These are phyloP conservation scores for Ctenochaetus hawaiiensis DNA, from an alignment of 2,797 vertebrate species.

Conservation along the genomic window DNA sequence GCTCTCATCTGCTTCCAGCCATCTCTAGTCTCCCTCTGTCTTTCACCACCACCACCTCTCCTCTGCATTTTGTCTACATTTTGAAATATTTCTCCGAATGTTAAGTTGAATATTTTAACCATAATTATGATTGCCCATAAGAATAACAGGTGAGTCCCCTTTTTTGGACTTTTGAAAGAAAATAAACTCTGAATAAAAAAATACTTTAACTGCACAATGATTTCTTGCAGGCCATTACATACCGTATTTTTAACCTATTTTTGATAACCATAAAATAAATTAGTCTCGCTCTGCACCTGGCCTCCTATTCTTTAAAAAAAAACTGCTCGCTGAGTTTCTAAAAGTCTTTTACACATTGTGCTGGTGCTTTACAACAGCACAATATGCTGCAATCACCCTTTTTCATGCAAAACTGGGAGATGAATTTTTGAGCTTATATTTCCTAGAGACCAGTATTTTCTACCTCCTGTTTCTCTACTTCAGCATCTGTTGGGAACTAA, in stretches of 20 bases:
- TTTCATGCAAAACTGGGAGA: constrained; percentile 24
- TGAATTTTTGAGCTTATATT: constrained; percentile 31
- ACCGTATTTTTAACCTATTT: constrained; percentile 1
- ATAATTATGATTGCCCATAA: not conserved
- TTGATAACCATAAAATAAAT: constrained; percentile 25
- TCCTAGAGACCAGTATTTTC: constrained; percentile 18
- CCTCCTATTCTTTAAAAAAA: constrained; percentile 21
- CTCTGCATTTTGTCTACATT: constrained; percentile 33
- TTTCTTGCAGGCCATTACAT: constrained; percentile 5
- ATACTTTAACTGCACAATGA: not conserved
- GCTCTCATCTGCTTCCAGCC: constrained; percentile 61
- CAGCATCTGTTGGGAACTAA: constrained; percentile 7
- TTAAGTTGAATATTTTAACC: constrained; percentile 20
- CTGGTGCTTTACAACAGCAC: too few species aligned
- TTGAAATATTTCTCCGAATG: not conserved
- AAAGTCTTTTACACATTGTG: not conserved
- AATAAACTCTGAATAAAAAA: constrained; percentile 5
- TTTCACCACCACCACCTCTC: constrained; percentile 15
- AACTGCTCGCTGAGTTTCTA: constrained; percentile 22
- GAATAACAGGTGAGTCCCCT: not conserved
- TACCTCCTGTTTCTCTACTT: not conserved
- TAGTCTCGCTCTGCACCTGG: constrained; percentile 9
- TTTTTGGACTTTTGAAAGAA: constrained; percentile 8
- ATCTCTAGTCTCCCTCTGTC: constrained; percentile 52
- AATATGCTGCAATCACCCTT: not conserved